Conservation (phyloP, 2,797 vertebrate species). For the Protosalanx chinensis region DNA sequence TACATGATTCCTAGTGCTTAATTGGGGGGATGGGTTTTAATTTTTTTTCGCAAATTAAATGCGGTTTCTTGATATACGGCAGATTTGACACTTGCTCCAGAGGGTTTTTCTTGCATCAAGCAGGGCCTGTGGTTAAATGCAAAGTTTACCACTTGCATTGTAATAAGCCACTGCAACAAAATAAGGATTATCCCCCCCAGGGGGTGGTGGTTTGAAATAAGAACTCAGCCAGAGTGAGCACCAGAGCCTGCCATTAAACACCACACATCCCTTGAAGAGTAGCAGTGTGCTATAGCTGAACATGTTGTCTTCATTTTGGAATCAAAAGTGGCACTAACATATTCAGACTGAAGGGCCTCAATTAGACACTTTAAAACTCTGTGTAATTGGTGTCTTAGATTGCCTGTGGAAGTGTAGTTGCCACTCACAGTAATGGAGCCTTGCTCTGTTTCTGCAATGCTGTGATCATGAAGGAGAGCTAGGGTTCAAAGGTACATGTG, state of each 20-base stretch:
- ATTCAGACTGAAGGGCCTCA: conserved; percentile 79
- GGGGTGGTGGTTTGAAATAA: conserved; percentile 69
- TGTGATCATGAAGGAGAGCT: conserved; percentile 60
- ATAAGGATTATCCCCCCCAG: conserved; percentile 77
- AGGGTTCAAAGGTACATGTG: conserved; percentile 49
- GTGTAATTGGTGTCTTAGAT: conserved; percentile 77
- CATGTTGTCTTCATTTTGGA: conserved; percentile 75
- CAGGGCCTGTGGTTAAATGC: conserved; percentile 67
- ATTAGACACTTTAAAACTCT: conserved; percentile 76
- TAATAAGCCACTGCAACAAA: conserved; percentile 79
- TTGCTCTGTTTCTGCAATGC: conserved; percentile 59
- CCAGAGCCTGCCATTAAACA: conserved; percentile 70
- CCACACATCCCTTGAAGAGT: conserved; percentile 72
- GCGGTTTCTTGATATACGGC: conserved; percentile 53
- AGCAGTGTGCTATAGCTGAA: conserved; percentile 64
- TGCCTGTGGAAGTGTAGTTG: conserved; percentile 67
- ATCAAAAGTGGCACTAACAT: conserved; percentile 74
- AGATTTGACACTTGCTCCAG: conserved; percentile 58
- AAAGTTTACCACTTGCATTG: conserved; percentile 73
- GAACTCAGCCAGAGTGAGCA: conserved; percentile 72
- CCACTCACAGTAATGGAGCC: conserved; percentile 65
- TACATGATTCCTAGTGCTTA: background rate
- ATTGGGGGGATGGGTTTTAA: background rate
- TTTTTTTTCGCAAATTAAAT: conserved; percentile 52
- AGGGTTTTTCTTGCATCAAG: conserved; percentile 66